phyloP scores from a whole-genome alignment of 2,113 vertebrate species.

The Triplophysa siluroides region DNA sequence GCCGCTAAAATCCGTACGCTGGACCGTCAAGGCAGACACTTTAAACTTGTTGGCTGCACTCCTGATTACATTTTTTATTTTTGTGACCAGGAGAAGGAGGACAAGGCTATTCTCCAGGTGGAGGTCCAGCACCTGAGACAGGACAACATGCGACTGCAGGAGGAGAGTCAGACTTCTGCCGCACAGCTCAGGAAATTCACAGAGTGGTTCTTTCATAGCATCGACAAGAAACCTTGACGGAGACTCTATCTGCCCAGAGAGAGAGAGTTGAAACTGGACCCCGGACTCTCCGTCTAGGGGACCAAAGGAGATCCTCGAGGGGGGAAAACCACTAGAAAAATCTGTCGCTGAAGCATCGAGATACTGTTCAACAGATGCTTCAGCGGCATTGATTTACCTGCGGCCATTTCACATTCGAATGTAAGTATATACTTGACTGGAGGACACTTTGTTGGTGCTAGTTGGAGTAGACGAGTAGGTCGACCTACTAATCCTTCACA shows the following conservation, averaged over 20 bases:
- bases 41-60: no score
- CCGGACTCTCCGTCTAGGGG: not conserved
- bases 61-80: not conserved
- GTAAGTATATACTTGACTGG: constrained; percentile 2
- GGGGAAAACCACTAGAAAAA: constrained; percentile 11
- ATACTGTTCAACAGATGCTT: not conserved
- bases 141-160: constrained; percentile 94
- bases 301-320: not conserved
- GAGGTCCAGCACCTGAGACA: constrained; percentile 93
- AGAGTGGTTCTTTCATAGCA: constrained; percentile 93
- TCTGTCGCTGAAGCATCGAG: not conserved
- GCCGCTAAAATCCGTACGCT: no score
- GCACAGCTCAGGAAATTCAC: constrained; percentile 96
- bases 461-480: not conserved
- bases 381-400: not conserved
- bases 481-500: not conserved
- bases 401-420: constrained; percentile 3
- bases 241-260: constrained; percentile 8
- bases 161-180: constrained; percentile 90
- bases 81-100: constrained; percentile 88
- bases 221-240: constrained; percentile 88
- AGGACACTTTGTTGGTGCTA: constrained; percentile 11
- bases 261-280: not conserved
- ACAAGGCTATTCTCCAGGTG: constrained; percentile 93
- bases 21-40: no score